Conservation (phyloP, 2,888 invertebrate species). For the Netelia inedita region DNA sequence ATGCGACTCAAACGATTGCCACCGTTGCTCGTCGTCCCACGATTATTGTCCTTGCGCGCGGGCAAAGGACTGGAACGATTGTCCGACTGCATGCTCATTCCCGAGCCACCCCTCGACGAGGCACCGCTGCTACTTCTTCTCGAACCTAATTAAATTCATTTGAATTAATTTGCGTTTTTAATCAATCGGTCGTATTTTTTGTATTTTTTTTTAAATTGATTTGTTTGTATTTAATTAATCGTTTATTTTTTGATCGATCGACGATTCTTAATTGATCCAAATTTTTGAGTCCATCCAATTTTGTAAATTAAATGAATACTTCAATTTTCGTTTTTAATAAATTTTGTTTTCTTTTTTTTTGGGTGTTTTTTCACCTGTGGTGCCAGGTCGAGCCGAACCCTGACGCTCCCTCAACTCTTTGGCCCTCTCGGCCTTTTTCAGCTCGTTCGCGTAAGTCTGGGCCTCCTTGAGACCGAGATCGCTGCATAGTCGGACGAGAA, state of each 20-base stretch:
- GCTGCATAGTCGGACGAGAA: conserved; percentile 94
- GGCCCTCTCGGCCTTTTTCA: conserved; percentile 90
- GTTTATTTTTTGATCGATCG: neutral
- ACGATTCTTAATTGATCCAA: too few relatives aligned
- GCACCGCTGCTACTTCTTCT: conserved; percentile 87
- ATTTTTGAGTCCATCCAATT: neutral
- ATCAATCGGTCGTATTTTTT: neutral
- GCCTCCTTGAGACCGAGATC: conserved; percentile 97
- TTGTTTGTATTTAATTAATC: neutral
- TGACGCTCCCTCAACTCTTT: conserved; percentile 87
- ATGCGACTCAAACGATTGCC: conserved; percentile 71
- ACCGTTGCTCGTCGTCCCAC: conserved; percentile 74
- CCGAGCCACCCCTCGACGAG: conserved; percentile 87
- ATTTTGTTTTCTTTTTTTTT: conserved; percentile 66
- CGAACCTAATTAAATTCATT: conserved; percentile 83
- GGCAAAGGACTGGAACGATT: conserved; percentile 81
- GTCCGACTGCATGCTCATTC: conserved; percentile 86
- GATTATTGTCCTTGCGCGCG: conserved; percentile 74
- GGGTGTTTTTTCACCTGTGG: conserved; percentile 65
- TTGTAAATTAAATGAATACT: neutral
- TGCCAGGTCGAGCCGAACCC: conserved; percentile 87
- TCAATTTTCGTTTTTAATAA: conserved; percentile 10
- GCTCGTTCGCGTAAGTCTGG: conserved; percentile 92
- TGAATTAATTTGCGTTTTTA: neutral
- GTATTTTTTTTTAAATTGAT: conserved; percentile 17